phyloP scores from a whole-genome alignment of 1,140 invertebrate genomes.

The Lethrus apterus region DNA sequence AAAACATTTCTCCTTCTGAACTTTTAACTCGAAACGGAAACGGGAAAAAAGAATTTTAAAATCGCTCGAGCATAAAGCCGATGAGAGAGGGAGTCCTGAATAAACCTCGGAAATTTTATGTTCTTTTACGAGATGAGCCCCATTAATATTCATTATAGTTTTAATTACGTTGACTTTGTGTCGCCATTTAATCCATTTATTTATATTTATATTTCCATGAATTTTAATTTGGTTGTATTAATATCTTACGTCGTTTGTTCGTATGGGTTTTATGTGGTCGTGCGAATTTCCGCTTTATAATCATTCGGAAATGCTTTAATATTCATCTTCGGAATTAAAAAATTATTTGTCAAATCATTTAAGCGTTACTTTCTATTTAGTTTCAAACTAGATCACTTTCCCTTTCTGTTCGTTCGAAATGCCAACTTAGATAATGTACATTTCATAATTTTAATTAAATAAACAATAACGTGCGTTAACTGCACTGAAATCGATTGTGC shows the following conservation, averaged over 20 bases:
- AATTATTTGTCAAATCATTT: constrained; percentile 13
- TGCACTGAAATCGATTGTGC: too few species aligned
- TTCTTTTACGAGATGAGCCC: constrained; percentile 27
- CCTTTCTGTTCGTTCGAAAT: constrained; percentile 11
- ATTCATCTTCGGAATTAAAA: too few species aligned
- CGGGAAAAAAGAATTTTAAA: too few species aligned
- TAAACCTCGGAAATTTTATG: constrained; percentile 20
- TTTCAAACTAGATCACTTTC: constrained; percentile 14
- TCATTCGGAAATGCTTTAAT: too few species aligned
- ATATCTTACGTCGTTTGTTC: too few species aligned
- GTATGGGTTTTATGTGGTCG: too few species aligned
- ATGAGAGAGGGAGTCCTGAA: too few species aligned
- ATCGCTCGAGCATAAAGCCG: too few species aligned
- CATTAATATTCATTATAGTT: constrained; percentile 39
- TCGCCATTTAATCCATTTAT: constrained; percentile 38
- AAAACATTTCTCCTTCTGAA: too few species aligned
- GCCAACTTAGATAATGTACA: constrained; percentile 7
- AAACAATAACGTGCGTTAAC: constrained; percentile 8
- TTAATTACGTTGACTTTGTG: constrained; percentile 38
- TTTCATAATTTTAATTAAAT: constrained; percentile 15
- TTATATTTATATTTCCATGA: constrained; percentile 39
- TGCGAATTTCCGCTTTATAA: too few species aligned
- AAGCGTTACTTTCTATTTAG: constrained; percentile 17
- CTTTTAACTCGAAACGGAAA: too few species aligned
- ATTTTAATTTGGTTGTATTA: constrained; percentile 30